phyloP scores from a whole-genome alignment of 2,113 vertebrate species.

The Anarhynchus alexandrinus region DNA sequence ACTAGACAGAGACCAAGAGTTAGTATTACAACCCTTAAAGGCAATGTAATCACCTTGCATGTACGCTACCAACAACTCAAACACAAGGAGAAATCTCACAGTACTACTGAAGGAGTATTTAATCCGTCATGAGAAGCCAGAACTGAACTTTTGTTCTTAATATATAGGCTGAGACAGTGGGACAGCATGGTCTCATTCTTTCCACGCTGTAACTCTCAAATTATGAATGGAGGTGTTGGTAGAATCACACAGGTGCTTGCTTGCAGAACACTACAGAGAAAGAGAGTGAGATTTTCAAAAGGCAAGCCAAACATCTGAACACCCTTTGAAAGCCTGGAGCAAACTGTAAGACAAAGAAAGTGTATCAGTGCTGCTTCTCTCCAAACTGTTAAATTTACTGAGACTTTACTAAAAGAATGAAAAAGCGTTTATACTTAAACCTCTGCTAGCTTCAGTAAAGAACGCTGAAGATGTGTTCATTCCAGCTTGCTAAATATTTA shows the following conservation, averaged over 20 bases:
- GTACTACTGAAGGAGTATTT: not conserved
- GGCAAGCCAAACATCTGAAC: not conserved
- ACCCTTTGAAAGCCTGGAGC: not conserved
- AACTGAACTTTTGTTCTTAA: not conserved
- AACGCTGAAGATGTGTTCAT: not conserved
- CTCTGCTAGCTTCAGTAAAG: not conserved
- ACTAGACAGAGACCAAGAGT: not conserved
- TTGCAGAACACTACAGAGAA: not conserved
- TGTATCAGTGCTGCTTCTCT: not conserved
- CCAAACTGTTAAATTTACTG: not conserved
- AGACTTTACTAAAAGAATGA: not conserved
- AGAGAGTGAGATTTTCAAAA: not conserved
- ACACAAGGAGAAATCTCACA: not conserved
- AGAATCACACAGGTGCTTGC: not conserved
- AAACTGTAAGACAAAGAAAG: not conserved
- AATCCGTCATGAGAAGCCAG: not conserved
- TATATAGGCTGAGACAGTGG: not conserved
- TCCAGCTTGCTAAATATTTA: not conserved
- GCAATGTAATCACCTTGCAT: not conserved
- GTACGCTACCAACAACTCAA: not conserved
- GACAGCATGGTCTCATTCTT: not conserved
- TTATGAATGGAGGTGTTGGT: not conserved
- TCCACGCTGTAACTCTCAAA: not conserved
- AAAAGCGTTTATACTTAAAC: not conserved
- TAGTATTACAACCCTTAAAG: not conserved